A percentile compares a stretch with the other conserved stretches of the same genome.
Evolutionary conservation across 2,113 vertebrate species (phyloP).

Genomic region (Mastomys coucha): DNA sequence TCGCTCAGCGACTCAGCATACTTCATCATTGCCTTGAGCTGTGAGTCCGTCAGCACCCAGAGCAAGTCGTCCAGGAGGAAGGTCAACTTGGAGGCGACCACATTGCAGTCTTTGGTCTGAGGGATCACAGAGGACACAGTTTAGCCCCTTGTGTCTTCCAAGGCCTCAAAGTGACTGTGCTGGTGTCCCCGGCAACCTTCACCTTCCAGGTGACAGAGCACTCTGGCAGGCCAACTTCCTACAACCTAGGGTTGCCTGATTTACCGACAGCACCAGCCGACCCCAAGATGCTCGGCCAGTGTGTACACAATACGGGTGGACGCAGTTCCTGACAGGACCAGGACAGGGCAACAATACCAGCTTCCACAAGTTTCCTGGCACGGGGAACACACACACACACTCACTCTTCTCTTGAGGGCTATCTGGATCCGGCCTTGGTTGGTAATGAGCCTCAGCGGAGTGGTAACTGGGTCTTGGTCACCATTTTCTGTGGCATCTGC

Average conservation of each 20-base stretch:
- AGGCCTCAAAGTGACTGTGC: neutral
- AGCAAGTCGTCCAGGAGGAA: slow-evolving; percentile 97
- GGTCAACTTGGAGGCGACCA: slow-evolving; percentile 96
- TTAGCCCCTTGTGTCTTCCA: slow-evolving; percentile 25
- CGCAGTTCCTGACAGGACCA: slow-evolving; percentile 12
- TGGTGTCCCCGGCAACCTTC: neutral
- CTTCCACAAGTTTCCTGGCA: neutral
- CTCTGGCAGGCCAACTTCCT: slow-evolving; percentile 2
- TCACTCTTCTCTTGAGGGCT: slow-evolving; percentile 97
- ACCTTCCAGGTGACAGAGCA: slow-evolving; percentile 14
- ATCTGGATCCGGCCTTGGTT: slow-evolving; percentile 97
- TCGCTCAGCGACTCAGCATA: slow-evolving; percentile 98
- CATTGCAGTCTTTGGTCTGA: slow-evolving; percentile 98
- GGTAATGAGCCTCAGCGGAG: slow-evolving; percentile 96
- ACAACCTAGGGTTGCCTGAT: neutral
- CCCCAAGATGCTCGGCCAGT: neutral
- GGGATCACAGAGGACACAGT: slow-evolving; percentile 51
- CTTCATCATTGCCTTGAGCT: slow-evolving; percentile 98
- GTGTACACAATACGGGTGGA: neutral
- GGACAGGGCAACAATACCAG: neutral
- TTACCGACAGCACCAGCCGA: slow-evolving; percentile 28
- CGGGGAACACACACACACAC: slow-evolving; percentile 72
- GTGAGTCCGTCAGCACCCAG: slow-evolving; percentile 98
- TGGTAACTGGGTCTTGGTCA: slow-evolving; percentile 94
- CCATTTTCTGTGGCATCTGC: slow-evolving; percentile 95